Evolutionary conservation across 2,797 vertebrate genomes (phyloP), one percentile per base, ranked within the genome.

Genomic region (Streptopelia turtur): DNA sequence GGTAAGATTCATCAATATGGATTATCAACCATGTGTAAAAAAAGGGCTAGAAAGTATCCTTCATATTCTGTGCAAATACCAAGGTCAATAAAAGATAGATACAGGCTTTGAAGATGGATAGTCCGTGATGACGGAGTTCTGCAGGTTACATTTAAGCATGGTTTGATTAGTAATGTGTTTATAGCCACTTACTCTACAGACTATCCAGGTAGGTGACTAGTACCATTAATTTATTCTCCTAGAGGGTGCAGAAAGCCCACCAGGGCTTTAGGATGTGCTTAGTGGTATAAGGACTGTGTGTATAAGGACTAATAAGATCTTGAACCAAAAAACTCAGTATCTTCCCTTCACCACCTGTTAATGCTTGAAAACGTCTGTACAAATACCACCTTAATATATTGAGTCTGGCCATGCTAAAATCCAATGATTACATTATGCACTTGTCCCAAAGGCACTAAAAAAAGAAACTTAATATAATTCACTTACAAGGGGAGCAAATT

Each of bases 381-480:
- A 96, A 96, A 87, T 60, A 71, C 10, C 57, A 81, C 65, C 65
- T 61, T 47, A 41, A 55, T 30, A 60, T 6, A 70, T 5, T 9
- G 86, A 84, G 79, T 14, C 64, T 57, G 69, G 24, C 24, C 75
- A 24, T 4, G 75, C 45, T 69, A 24, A 90, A 91, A 55, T 12
- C 50, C 84, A 25, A 23, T 18, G 39, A 79, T 63, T 56, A 31
- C 77, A 77, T n/a, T 35, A 47, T 21, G 41, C 13, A 16, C 56
- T 85, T 77, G 64, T 77, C 87, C 87, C 84, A 1, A 4, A 0
- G 31, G 90, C 31, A 76, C 59, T 66, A 47, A 28, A 79, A 79
- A 80, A 43, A 47, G 50, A 87, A 91, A 71, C 68, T 89, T 79
- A 79, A 93, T 86, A 75, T 57, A 31, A 89, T 78, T 92, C 77